Base-by-base conservation (phyloP, 2,888 invertebrate genomes). In the Spatulosminthurus flaviceps region DNA sequence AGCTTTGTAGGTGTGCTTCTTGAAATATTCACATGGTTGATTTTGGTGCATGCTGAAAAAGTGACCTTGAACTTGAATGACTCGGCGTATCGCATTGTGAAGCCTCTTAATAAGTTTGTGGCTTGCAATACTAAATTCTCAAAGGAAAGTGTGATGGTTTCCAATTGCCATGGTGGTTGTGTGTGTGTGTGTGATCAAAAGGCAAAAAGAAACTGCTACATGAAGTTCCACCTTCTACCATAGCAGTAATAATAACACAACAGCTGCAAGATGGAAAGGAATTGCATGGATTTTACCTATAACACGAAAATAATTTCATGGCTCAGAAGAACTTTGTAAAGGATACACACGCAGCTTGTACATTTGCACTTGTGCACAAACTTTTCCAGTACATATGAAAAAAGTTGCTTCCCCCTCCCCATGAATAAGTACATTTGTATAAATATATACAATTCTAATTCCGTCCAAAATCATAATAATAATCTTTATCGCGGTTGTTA, bases 51-150 rank as follows among this genome's bases (percentile, higher is more conserved):
- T 51, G 51, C 51, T n/a, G 51, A 72, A 72, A 72, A 72, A 72
- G 72, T 51, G 72, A 72, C 72, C 72, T 72, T 72, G 72, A 72
- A 72, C 72, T 72, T 72, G 42, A 21, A 34, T 71, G 26, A 67
- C 19, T 67, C 19, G 1, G 19, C 26, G 19, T 1, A 67, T 67
- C n/a, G 51, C 51, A 51, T 19, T 51, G 16, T 51, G 16, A 34
- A 7, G 34, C 34, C 9, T 34, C 5, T 7, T 34, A 34, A 34
- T 34, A 34, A 34, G 34, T 34, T 4, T 34, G 34, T 34, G 34
- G 34, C 34, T 34, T n/a, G n/a, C n/a, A n/a, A n/a, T n/a, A n/a
- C 34, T 34, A 4, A 34, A 9, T 34, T 34, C 34, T 4, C 5
- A 34, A 9, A 34, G 34, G 34, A 34, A 34, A 34, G 34, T 34